phyloP scores from a whole-genome alignment of 2,888 invertebrate species.

The Lithophane leautieri region DNA sequence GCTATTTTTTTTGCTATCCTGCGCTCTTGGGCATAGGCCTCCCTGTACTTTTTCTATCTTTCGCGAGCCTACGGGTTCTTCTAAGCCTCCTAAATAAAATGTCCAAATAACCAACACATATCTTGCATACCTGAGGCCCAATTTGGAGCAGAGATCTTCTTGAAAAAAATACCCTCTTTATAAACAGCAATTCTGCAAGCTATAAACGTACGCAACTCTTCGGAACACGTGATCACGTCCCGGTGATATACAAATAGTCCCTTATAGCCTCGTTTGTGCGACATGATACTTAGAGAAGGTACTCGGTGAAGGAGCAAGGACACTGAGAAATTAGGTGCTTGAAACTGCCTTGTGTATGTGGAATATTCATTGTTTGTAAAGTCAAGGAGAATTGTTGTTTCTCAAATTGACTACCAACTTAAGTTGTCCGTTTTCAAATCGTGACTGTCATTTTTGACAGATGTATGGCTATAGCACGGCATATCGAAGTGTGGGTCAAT shows the following conservation, averaged over 20 bases:
- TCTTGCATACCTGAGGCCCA: background rate
- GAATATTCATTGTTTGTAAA: background rate
- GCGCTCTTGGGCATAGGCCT: too few relatives aligned
- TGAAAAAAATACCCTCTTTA: background rate
- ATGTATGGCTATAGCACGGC: too few relatives aligned
- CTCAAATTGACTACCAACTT: too few relatives aligned
- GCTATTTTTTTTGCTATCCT: too few relatives aligned
- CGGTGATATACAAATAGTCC: slow-evolving; percentile 13
- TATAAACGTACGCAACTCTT: slow-evolving; percentile 16
- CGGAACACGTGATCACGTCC: slow-evolving; percentile 21
- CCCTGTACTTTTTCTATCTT: too few relatives aligned
- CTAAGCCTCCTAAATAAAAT: too few relatives aligned
- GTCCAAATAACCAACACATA: too few relatives aligned
- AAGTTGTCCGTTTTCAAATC: too few relatives aligned
- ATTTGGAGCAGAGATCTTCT: background rate
- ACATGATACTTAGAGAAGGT: slow-evolving; percentile 24
- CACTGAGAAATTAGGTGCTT: background rate
- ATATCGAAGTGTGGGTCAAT: too few relatives aligned
- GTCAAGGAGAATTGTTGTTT: background rate
- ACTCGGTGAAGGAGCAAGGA: slow-evolving; percentile 4
- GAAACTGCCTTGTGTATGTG: background rate
- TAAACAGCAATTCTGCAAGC: slow-evolving; percentile 21
- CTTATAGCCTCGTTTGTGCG: slow-evolving; percentile 31
- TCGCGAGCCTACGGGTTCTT: too few relatives aligned
- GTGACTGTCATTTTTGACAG: too few relatives aligned